A percentile compares a stretch with the other conserved stretches of the same genome.
Conservation (phyloP, 2,797 vertebrate species). For the Eleutherodactylus coqui region DNA sequence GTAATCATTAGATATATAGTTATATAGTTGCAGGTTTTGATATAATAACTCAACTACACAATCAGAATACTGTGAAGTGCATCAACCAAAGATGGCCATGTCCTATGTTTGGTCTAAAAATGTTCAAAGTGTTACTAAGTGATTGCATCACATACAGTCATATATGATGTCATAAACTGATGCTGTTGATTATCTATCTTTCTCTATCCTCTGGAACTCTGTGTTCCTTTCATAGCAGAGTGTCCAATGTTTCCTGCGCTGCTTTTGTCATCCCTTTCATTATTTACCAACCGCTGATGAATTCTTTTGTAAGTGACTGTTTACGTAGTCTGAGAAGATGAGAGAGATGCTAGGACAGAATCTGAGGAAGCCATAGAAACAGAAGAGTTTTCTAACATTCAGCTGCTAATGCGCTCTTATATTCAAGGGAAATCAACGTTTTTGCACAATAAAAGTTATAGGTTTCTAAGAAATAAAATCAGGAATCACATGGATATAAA, state of each 20-base stretch:
- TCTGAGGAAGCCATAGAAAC: slow-evolving; percentile 43
- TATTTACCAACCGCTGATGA: slow-evolving; percentile 38
- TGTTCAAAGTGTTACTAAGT: not conserved
- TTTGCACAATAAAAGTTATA: not conserved
- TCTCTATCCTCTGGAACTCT: slow-evolving; percentile 5
- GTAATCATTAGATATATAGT: not conserved
- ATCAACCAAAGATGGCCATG: not conserved
- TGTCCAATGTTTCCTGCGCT: slow-evolving; percentile 3
- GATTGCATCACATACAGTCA: not conserved
- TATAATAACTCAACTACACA: not conserved
- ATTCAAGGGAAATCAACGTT: not conserved
- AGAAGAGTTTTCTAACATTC: not conserved
- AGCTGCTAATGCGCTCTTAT: not conserved
- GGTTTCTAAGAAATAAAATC: not conserved
- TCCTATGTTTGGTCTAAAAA: not conserved
- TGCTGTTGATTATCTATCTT: not conserved
- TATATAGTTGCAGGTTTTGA: not conserved
- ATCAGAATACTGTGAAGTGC: not conserved
- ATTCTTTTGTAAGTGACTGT: slow-evolving; percentile 41
- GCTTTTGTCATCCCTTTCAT: slow-evolving; percentile 18
- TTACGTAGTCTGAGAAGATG: slow-evolving; percentile 22
- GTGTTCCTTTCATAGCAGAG: slow-evolving; percentile 19
- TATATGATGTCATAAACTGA: not conserved
- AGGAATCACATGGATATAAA: not conserved
- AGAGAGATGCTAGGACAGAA: slow-evolving; percentile 33